A percentile compares a stretch with the other conserved stretches of the same genome.
phyloP scores from a whole-genome alignment of 2,888 invertebrate species.

The Leucophenga maculata region DNA sequence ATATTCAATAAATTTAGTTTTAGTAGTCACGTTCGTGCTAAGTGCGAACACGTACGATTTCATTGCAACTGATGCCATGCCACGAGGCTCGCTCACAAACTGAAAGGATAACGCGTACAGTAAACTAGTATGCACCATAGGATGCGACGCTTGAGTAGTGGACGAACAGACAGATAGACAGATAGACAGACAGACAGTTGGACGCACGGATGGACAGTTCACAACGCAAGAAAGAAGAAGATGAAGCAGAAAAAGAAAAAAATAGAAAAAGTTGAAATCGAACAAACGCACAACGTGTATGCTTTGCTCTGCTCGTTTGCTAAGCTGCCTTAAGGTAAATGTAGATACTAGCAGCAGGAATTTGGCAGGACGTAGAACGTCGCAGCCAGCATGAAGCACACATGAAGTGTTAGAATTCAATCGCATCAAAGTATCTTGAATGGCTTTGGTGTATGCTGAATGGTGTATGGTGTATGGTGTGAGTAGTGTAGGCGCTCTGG shows the following conservation, averaged over 20 bases:
- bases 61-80: conserved; percentile 60
- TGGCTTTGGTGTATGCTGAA: not conserved
- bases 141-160: not conserved
- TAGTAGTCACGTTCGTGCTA: conserved; percentile 62
- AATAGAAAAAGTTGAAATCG: too few species aligned
- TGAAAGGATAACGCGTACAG: not conserved
- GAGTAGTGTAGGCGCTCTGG: not conserved
- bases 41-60: conserved; percentile 64
- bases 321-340: too few species aligned
- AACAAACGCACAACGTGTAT: too few species aligned
- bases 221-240: too few species aligned
- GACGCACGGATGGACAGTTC: not conserved
- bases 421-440: not conserved
- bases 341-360: too few species aligned
- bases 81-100: not conserved
- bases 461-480: not conserved
- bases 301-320: too few species aligned
- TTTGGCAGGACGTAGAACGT: too few species aligned
- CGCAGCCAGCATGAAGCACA: not conserved
- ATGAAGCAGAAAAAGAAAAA: too few species aligned
- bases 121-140: not conserved
- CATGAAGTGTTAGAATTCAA: not conserved
- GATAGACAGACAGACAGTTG: too few species aligned
- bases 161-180: too few species aligned
- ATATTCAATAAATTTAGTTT: conserved; percentile 65